Percentiles rank a stretch among this genome's conserved stretches.
Conservation (phyloP, 2,113 vertebrate genomes). For the Bothrops jararaca region DNA sequence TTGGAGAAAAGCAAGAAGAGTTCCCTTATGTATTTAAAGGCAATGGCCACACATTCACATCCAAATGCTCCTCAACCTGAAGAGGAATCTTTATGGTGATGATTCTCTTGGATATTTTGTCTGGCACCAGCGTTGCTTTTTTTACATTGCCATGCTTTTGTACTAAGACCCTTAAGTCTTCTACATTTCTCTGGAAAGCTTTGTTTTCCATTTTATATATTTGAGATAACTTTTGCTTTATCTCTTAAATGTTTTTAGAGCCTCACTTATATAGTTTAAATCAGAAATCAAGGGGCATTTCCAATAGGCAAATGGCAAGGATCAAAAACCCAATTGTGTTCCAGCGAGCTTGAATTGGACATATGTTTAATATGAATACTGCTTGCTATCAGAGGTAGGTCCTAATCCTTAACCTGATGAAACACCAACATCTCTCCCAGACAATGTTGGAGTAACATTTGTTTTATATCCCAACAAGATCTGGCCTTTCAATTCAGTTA, state of each 20-base stretch:
- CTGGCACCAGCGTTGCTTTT: not conserved
- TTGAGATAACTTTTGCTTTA: not conserved
- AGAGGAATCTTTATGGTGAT: not conserved
- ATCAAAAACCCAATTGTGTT: not conserved
- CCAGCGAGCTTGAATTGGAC: no score
- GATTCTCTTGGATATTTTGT: not conserved
- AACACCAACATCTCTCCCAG: not conserved
- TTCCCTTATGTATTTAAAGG: not conserved
- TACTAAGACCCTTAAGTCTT: not conserved
- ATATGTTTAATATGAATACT: not conserved
- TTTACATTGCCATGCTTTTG: not conserved
- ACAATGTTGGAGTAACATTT: slow-evolving; percentile 19
- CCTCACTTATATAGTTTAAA: not conserved
- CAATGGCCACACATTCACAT: not conserved
- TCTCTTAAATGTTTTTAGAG: not conserved
- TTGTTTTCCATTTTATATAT: not conserved
- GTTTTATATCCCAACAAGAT: not conserved
- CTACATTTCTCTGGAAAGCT: not conserved
- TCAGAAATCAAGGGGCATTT: not conserved
- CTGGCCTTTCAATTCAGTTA: slow-evolving; percentile 30
- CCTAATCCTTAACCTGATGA: slow-evolving; percentile 3
- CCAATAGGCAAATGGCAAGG: not conserved
- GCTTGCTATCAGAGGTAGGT: slow-evolving; percentile 12
- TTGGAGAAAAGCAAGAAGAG: not conserved
- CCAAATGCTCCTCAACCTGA: not conserved